phyloP scores from a whole-genome alignment of 2,797 vertebrate genomes.

The Schizopygopsis pylzovi region DNA sequence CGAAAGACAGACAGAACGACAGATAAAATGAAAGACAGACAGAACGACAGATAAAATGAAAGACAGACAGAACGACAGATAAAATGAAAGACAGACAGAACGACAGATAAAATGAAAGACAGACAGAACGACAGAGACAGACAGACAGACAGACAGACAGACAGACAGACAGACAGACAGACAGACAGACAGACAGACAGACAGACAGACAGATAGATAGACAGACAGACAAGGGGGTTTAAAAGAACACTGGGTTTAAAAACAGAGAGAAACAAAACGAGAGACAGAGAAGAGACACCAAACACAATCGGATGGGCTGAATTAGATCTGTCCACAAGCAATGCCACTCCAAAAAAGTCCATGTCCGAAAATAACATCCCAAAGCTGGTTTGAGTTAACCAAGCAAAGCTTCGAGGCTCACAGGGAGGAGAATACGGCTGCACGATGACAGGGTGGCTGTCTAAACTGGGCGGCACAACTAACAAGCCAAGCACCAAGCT shows the following conservation, averaged over 20 bases:
- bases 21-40: background rate
- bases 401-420: constrained; percentile 27
- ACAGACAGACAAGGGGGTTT: background rate
- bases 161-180: background rate
- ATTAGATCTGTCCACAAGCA: constrained; percentile 10
- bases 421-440: constrained; percentile 39
- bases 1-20: background rate
- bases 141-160: too few species aligned
- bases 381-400: constrained; percentile 54
- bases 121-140: background rate
- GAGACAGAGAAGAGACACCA: background rate
- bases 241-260: background rate
- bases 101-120: background rate
- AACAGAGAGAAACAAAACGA: background rate
- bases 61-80: too few species aligned
- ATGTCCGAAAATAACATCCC: constrained; percentile 50
- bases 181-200: background rate
- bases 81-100: background rate
- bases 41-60: background rate
- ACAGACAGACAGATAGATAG: background rate
- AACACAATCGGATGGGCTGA: constrained; percentile 21
- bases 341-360: background rate
- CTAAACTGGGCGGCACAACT: constrained; percentile 40
- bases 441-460: constrained; percentile 58
- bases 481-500: constrained; percentile 43